A percentile compares a stretch with the other conserved stretches of the same genome.
Evolutionary conservation across 2,797 vertebrate genomes (phyloP).

Genomic region (Sebastes steindachneri): DNA sequence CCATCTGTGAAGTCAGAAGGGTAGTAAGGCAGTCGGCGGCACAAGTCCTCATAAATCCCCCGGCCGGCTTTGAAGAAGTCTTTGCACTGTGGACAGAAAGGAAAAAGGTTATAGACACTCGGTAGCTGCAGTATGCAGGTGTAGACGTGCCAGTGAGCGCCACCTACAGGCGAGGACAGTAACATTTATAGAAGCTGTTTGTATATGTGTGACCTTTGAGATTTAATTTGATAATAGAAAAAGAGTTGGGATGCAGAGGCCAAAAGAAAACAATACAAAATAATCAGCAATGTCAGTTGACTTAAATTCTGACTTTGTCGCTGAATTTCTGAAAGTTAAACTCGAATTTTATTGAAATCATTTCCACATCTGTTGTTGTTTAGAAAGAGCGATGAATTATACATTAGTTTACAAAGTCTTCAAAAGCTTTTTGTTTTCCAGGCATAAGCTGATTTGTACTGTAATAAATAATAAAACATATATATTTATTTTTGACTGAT

Average conservation of each 20-base stretch:
- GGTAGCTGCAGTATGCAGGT: background rate
- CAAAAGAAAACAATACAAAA: background rate
- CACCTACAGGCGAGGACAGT: background rate
- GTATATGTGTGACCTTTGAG: background rate
- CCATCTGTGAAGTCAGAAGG: conserved; percentile 92
- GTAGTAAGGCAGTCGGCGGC: conserved; percentile 90
- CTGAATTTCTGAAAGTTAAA: background rate
- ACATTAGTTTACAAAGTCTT: background rate
- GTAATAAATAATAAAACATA: background rate
- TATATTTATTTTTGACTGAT: background rate
- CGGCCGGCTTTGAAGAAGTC: conserved; percentile 90
- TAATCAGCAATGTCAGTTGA: background rate
- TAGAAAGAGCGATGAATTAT: background rate
- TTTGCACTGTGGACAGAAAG: conserved; percentile 74
- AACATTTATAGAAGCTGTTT: background rate
- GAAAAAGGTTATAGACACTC: conserved; percentile 22
- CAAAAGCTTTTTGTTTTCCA: background rate
- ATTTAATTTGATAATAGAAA: background rate
- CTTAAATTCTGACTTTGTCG: background rate
- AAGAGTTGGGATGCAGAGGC: background rate
- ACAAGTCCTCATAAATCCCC: conserved; percentile 93
- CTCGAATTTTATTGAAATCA: background rate
- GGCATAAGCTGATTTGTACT: background rate
- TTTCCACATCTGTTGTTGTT: background rate
- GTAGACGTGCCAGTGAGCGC: background rate